Evolutionary conservation across 2,113 vertebrate genomes (phyloP).

Genomic region (Terrapene triunguis): DNA sequence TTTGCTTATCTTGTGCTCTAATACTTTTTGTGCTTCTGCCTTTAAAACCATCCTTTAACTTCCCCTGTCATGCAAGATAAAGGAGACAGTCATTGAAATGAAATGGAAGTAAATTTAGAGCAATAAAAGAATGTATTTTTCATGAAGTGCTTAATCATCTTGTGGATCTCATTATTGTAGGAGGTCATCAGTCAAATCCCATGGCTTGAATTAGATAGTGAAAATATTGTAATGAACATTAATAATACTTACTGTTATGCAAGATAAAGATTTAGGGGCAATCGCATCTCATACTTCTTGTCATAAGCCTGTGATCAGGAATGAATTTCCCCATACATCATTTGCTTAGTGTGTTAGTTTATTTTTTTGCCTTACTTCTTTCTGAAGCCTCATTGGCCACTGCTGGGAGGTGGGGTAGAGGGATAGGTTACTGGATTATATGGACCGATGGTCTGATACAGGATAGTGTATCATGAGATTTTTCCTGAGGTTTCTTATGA

Average conservation of each 20-base stretch:
- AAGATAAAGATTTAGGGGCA: neutral
- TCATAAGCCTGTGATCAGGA: neutral
- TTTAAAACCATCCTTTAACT: neutral
- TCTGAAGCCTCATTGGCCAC: accelerated
- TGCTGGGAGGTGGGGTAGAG: neutral
- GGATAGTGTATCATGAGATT: neutral
- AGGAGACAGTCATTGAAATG: neutral
- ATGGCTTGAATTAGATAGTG: neutral
- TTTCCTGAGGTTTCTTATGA: neutral
- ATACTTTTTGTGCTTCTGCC: neutral
- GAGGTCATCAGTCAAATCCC: neutral
- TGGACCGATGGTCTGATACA: neutral
- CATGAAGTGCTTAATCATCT: neutral
- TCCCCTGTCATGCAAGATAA: neutral
- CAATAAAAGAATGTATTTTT: neutral
- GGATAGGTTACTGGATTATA: neutral
- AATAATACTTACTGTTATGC: neutral
- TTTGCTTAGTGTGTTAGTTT: neutral
- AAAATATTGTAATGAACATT: neutral
- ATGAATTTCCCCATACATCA: neutral
- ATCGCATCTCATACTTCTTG: neutral
- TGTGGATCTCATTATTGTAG: neutral
- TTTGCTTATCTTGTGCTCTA: neutral
- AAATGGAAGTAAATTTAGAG: neutral
- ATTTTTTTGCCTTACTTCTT: neutral